These are phyloP conservation scores for Lasioglossum marginatum DNA, from an alignment of 2,888 invertebrate species.

Conservation along the genomic window DNA sequence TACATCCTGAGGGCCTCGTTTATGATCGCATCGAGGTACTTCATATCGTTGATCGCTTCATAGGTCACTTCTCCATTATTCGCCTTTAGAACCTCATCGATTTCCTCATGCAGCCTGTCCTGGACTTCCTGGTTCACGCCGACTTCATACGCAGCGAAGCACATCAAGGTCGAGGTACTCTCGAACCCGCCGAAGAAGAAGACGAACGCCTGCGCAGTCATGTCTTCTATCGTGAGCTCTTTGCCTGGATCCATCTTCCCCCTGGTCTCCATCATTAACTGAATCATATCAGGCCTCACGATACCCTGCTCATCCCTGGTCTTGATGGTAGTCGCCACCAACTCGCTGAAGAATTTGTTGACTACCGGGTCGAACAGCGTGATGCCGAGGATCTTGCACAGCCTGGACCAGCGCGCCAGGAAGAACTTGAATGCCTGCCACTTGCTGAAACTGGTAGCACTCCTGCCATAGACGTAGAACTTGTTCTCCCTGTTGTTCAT, in stretches of 20 bases:
- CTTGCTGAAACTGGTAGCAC: conserved; percentile 53
- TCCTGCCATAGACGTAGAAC: conserved; percentile 75
- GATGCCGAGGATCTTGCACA: conserved; percentile 48
- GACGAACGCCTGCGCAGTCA: conserved; percentile 85
- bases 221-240: conserved; percentile 77
- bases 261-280: conserved; percentile 85
- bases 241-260: conserved; percentile 44
- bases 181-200: conserved; percentile 81
- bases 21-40: conserved; percentile 86
- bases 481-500: conserved; percentile 74
- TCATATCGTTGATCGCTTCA: conserved; percentile 84
- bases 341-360: conserved; percentile 61
- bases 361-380: conserved; percentile 44
- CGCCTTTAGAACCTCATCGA: conserved; percentile 74
- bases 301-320: conserved; percentile 68
- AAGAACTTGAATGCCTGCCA: conserved; percentile 50
- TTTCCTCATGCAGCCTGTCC: conserved; percentile 78
- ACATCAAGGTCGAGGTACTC: conserved; percentile 73
- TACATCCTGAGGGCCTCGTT: conserved; percentile 78
- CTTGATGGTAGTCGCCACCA: conserved; percentile 67
- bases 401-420: conserved; percentile 37
- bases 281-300: conserved; percentile 86
- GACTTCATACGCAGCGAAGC: conserved; percentile 73
- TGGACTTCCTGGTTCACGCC: conserved; percentile 84
- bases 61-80: conserved; percentile 81